Base-by-base conservation (phyloP, 2,113 vertebrate species). In the Gobiocypris rarus region DNA sequence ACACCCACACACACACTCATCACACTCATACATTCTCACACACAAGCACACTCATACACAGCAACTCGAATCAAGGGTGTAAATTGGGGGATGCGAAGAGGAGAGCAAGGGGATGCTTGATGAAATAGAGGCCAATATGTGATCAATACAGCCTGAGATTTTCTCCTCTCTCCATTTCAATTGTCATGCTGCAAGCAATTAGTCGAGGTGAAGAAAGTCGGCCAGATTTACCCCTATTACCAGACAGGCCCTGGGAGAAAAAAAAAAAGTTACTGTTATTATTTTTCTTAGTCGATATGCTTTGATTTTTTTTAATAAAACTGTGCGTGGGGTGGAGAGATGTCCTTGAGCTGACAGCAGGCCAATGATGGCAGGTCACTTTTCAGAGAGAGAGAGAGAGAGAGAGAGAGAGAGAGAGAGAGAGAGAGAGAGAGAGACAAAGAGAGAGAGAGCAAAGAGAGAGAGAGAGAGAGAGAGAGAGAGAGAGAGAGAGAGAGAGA, bases 121-220 rank as follows among this genome's bases (percentile, higher is more conserved):
- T 92, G 92, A 92, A 94, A 94, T 93, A 88, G 92, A 92, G 93
- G 92, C 93, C 89, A 89, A 41, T 87, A 88, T 87, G 89, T 94
- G 93, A 94, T 94, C 93, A 93, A 94, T 94, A 94, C 90, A 89
- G 84, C 80, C 88, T 89, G 90, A 93, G 92, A 93, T 92, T 94
- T 93, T 92, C 92, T 91, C 89, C 89, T 89, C 84, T 92, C 89
- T 87, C 67, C 87, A 90, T 89, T 91, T 93, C 91, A 94, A 92
- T 93, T 94, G 93, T 93, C 92, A 94, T 91, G 92, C 92, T 92
- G 90, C 79, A 91, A 93, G 91, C 92, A 93, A 94, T 94, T 94
- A 94, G 93, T 92, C 85, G 50, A 84, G 87, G 70, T 69, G 76
- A 52, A 83, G 78, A 87, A 61, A 84, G 88, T 89, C 89, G 89